Evolutionary conservation across 2,888 invertebrate species (phyloP).

Genomic region (Ophraella communa): DNA sequence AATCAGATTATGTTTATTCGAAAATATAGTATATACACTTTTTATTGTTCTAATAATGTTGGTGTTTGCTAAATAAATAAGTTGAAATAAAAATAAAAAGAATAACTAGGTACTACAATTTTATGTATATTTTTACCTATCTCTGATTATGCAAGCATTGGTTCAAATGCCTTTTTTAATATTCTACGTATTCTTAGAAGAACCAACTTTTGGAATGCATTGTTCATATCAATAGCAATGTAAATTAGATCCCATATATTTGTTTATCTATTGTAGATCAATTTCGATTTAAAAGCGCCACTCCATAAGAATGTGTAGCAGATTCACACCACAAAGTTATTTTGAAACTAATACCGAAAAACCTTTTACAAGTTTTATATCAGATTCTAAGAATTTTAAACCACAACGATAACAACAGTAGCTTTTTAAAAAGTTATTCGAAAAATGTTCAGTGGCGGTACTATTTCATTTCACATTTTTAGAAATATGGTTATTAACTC

Average conservation of each 20-base stretch:
- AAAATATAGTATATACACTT: too few species aligned
- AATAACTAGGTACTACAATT: too few species aligned
- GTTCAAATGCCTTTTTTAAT: too few species aligned
- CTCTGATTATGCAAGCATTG: too few species aligned
- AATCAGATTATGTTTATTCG: too few species aligned
- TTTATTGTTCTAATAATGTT: too few species aligned
- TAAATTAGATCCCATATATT: neutral
- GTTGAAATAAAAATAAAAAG: too few species aligned
- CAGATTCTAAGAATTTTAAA: neutral
- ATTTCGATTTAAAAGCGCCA: neutral
- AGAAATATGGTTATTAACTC: neutral
- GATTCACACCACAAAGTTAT: neutral
- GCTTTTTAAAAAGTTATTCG: neutral
- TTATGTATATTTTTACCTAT: too few species aligned
- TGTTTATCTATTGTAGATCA: neutral
- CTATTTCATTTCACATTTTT: neutral
- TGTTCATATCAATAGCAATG: neutral
- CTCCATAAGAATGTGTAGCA: neutral
- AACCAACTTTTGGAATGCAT: neutral
- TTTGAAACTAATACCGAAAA: neutral
- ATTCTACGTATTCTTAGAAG: too few species aligned
- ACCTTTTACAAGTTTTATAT: neutral
- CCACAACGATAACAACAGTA: slow-evolving; percentile 4
- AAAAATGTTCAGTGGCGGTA: neutral
- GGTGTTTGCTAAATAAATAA: too few species aligned